Conservation (phyloP, 2,888 invertebrate genomes). For the Dexiosoma caninum region DNA sequence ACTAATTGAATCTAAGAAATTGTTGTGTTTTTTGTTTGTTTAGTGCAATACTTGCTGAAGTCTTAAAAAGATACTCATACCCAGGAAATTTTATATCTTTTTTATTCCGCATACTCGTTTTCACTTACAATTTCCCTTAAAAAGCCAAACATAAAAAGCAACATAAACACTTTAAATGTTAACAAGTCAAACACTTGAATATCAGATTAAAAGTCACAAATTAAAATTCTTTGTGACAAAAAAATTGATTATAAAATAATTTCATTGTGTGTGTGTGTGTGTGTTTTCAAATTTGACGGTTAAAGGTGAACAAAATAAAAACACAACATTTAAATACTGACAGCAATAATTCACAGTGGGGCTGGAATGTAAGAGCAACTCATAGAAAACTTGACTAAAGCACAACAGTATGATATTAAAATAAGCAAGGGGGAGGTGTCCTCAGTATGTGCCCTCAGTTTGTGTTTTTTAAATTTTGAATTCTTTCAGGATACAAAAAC, state of each 20-base stretch:
- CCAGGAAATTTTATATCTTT: neutral
- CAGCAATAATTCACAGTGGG: neutral
- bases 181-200: constrained; percentile 15
- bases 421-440: no score
- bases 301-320: neutral
- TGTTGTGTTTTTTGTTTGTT: neutral
- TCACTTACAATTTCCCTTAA: no score
- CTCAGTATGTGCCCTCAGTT: no score
- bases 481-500: no score
- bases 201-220: neutral
- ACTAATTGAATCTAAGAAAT: constrained; percentile 1
- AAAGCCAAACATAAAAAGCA: no score
- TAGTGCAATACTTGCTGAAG: neutral
- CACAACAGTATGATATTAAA: no score
- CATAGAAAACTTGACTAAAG: no score
- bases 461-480: no score
- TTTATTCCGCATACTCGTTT: neutral
- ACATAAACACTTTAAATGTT: neutral
- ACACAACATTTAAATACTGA: neutral
- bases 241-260: neutral
- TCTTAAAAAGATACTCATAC: constrained; percentile 21
- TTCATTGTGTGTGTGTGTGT: no score
- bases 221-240: neutral
- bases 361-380: no score
- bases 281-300: neutral